Evolutionary conservation across 2,888 invertebrate genomes (phyloP).

Genomic region (Aphidoletes aphidimyza): DNA sequence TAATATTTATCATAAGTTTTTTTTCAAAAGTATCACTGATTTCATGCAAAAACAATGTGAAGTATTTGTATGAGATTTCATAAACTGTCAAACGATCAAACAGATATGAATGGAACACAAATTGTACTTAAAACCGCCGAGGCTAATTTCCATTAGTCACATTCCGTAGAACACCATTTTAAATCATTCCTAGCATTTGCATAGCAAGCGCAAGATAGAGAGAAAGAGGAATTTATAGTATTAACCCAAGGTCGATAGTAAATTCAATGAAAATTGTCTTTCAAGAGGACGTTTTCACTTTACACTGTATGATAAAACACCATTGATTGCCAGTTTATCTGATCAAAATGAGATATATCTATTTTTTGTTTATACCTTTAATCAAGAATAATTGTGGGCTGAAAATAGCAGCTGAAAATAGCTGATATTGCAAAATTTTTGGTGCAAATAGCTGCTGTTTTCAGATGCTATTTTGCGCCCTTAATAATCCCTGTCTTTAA

Average conservation of each 20-base stretch:
- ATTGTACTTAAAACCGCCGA: not conserved
- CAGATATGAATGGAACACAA: not conserved
- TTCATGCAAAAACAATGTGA: not conserved
- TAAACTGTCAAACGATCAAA: no score
- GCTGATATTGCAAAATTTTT: no score
- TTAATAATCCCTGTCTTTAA: no score
- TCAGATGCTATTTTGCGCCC: no score
- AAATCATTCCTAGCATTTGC: not conserved
- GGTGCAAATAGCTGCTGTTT: no score
- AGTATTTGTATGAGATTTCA: no score
- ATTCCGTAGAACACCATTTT: not conserved
- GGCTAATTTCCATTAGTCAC: not conserved
- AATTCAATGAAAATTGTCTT: not conserved
- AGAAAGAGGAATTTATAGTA: not conserved
- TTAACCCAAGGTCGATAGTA: not conserved
- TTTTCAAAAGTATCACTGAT: not conserved
- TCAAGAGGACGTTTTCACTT: not conserved
- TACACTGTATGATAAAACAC: not conserved
- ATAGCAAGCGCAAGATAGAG: not conserved
- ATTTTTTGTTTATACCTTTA: not conserved
- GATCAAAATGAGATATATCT: not conserved
- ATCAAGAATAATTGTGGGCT: not conserved
- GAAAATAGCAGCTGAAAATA: no score
- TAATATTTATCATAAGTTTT: not conserved
- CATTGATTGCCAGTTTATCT: not conserved